A percentile compares a stretch with the other conserved stretches of the same genome.
These are phyloP conservation scores for Temnothorax longispinosus DNA, from an alignment of 1,140 invertebrate genomes.

Conservation along the genomic window DNA sequence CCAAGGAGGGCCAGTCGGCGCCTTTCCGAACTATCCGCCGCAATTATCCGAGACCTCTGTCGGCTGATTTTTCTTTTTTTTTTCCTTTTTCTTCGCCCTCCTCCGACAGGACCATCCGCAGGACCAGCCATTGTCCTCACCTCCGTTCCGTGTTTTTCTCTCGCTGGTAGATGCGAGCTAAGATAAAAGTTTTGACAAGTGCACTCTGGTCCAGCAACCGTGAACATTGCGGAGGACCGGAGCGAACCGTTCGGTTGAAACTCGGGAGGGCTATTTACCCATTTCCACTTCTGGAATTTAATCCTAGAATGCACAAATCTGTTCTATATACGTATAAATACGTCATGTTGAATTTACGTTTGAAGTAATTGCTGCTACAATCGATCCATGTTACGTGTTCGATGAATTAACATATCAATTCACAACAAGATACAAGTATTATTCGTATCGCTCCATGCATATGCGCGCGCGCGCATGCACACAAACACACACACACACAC, in stretches of 20 bases:
- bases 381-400: not conserved
- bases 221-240: constrained; percentile 21
- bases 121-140: constrained; percentile 68
- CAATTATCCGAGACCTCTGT: constrained; percentile 81
- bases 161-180: constrained; percentile 57
- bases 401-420: constrained; percentile 28
- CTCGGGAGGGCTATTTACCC: constrained; percentile 40
- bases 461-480: not conserved
- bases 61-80: constrained; percentile 74
- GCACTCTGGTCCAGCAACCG: constrained; percentile 48
- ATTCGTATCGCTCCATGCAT: constrained; percentile 17
- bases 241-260: constrained; percentile 4
- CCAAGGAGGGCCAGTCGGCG: constrained; percentile 74
- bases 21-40: constrained; percentile 80
- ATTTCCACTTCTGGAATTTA: constrained; percentile 45
- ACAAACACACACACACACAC: not conserved
- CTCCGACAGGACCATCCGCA: constrained; percentile 57
- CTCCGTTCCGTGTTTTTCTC: constrained; percentile 72
- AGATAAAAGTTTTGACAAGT: constrained; percentile 80
- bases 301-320: constrained; percentile 22
- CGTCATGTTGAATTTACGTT: constrained; percentile 31
- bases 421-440: not conserved
- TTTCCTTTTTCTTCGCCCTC: constrained; percentile 28
- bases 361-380: not conserved
- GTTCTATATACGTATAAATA: not conserved